Conservation (phyloP, 2,888 invertebrate genomes). For the Drosophila yooni region DNA sequence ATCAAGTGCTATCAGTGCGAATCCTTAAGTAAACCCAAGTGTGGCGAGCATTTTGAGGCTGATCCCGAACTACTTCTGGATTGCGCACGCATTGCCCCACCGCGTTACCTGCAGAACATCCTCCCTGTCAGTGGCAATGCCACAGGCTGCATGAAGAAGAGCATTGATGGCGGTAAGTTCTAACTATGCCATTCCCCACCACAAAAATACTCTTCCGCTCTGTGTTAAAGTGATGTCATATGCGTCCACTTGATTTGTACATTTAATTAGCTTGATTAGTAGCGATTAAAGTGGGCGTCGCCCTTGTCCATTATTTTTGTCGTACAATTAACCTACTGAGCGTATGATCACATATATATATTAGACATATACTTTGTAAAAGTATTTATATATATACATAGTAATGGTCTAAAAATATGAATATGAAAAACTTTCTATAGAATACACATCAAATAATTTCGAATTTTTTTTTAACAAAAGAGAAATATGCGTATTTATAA, state of each 20-base stretch:
- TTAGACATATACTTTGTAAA: not conserved
- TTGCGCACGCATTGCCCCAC: constrained; percentile 43
- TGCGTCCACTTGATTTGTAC: constrained; percentile 1
- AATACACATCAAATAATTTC: not conserved
- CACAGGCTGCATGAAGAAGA: constrained; percentile 84
- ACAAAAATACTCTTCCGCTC: not conserved
- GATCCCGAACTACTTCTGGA: constrained; percentile 71
- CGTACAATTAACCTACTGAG: constrained; percentile 8
- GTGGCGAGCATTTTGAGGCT: constrained; percentile 79
- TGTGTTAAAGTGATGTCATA: constrained; percentile 43
- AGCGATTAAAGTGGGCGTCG: constrained; percentile 10
- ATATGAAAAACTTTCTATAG: not conserved
- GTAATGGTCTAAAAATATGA: not conserved
- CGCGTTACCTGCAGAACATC: no score
- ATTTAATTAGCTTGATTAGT: constrained; percentile 55
- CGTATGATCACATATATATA: constrained; percentile 11
- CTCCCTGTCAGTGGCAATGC: constrained; percentile 54
- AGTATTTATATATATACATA: not conserved
- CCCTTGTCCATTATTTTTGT: not conserved
- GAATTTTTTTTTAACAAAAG: no score
- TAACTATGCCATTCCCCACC: no score
- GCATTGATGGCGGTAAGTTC: constrained; percentile 79
- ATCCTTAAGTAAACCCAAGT: constrained; percentile 74
- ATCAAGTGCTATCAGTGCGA: constrained; percentile 84
- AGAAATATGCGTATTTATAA: not conserved